Evolutionary conservation across 53 echinoderm and acorn worm species (phyloP), one percentile per base, ranked within the genome.

Genomic region (Stichopus horrens): DNA sequence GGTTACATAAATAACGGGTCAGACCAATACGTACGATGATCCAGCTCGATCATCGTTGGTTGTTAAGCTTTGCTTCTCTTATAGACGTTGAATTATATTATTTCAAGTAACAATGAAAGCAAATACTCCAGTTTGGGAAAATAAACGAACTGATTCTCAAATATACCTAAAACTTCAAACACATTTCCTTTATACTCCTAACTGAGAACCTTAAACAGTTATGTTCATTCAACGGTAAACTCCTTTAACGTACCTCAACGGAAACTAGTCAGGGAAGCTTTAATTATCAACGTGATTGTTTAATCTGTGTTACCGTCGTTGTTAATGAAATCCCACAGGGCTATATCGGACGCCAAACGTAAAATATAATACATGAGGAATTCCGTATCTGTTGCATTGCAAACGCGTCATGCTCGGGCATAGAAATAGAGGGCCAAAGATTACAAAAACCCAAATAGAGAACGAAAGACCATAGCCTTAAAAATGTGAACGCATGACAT

Each of bases 281-380:
- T 71, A 71, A 71, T 71, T 71, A 71, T 71, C 71, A 20, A 71
- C 71, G 19, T 71, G 71, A 71, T 71, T 71, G 18, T 71, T 18
- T 18, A 71, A 71, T 71, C 71, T 71, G 7, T 7, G n/a, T 5
- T 63, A 13, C 14, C 9, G 9, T 8, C 71, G 71, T 71, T 71
- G 71, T 18, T 71, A 19, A 71, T 71, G n/a, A 7, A n/a, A 71
- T n/a, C 71, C 71, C 18, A n/a, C 14, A 7, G 19, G 18, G 71
- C 18, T 71, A n/a, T 71, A 71, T 71, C n/a, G 19, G 71, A 71
- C 71, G 71, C 71, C 71, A 21, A 71, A 13, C 71, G 71, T 71
- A 20, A 16, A 71, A 37, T 5, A 71, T 16, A 18, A 18, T 71
- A 71, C 71, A 71, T 18, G 19, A 71, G 71, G 71, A 71, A 71